Base-by-base conservation (phyloP, 2,113 vertebrate genomes). In the Mastomys coucha region DNA sequence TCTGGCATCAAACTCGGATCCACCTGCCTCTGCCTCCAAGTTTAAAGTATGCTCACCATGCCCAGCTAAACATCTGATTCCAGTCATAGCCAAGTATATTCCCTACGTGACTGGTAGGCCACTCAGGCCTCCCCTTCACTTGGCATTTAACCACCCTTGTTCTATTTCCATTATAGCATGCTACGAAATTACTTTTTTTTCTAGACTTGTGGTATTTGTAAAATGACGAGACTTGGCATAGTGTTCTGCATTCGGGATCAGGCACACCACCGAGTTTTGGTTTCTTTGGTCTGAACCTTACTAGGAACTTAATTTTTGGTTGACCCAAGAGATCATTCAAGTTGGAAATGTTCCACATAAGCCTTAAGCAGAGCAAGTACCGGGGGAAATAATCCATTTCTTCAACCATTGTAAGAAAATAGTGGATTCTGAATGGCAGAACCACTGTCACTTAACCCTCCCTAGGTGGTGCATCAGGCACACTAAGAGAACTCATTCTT, bases 251-350 rank as follows among this genome's bases (percentile, higher is more conserved):
- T 0, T 78, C 73, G 75, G 51, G 45, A 45, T 60, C 51, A 5
- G 92, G 67, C 42, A 1, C 87, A 14, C 76, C 86, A 63, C 51
- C n/a, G 78, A 17, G 92, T 89, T 95, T 94, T 10, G 20, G 33
- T 72, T 96, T 88, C 65, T 93, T 67, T 89, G 31, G 36, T 95
- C 92, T 77, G 67, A 87, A 49, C 93, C 72, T 95, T 56, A 76
- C n/a, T 67, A 0, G 89, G 72, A 42, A 67, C 19, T 72, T 81
- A 13, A 39, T 73, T 67, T n/a, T 85, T 36, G 5, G 16, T 53
- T 63, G 78, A 81, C 63, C 72, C n/a, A 77, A 93, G 39, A 69
- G 85, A 89, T 67, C 39, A 17, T 28, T 88, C 53, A 16, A 51
- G 39, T 86, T 73, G 56, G 72, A 91, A 85, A 39, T 24, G 17